Conservation (phyloP, 2,113 vertebrate genomes). For the Hymenochirus boettgeri region DNA sequence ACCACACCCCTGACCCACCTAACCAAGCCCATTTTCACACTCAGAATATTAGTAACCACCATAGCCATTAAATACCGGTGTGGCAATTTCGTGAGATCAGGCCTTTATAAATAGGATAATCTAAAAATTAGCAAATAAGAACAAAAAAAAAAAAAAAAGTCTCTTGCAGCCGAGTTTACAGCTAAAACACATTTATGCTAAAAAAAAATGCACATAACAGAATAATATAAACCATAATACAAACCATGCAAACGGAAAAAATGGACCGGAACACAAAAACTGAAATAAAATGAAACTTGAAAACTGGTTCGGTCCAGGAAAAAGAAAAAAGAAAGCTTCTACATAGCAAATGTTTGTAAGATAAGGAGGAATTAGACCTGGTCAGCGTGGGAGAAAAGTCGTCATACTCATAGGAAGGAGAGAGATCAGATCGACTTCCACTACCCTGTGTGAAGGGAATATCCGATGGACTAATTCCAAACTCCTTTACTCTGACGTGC, state of each 20-base stretch:
- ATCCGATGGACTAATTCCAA: conserved; percentile 97
- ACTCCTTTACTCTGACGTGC: conserved; percentile 95
- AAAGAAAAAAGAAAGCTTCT: not conserved
- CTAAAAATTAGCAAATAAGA: no score
- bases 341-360: conserved; percentile 52
- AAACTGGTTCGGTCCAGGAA: no score
- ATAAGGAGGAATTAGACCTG: conserved; percentile 70
- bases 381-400: conserved; percentile 77
- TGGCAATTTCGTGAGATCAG: no score
- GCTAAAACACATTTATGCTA: not conserved
- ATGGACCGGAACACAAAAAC: no score
- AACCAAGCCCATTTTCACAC: no score
- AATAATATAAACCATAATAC: conserved; percentile 46
- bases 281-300: no score
- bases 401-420: conserved; percentile 92
- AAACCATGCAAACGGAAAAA: conserved; percentile 51
- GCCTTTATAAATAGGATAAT: no score
- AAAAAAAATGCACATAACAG: no score
- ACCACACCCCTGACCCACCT: no score
- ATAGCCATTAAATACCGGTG: no score
- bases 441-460: conserved; percentile 95
- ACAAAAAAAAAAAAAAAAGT: no score
- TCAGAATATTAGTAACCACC: no score
- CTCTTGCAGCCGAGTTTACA: not conserved
- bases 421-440: conserved; percentile 85